A percentile compares a stretch with the other conserved stretches of the same genome.
phyloP scores from a whole-genome alignment of 2,888 invertebrate species.

The Sinhomidia bicolor region DNA sequence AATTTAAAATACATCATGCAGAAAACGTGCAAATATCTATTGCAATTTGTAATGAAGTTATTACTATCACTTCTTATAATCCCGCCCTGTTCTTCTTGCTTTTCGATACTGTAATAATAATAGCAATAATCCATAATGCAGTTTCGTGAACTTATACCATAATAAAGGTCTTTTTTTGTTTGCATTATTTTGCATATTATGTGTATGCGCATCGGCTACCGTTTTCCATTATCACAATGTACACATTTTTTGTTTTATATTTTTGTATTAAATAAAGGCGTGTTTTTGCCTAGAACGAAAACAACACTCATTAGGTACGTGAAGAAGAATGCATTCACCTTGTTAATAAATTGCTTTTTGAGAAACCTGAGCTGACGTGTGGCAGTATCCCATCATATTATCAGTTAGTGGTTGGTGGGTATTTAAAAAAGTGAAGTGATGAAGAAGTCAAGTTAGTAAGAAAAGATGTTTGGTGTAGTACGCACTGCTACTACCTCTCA shows the following conservation, averaged over 20 bases:
- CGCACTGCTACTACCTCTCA: neutral
- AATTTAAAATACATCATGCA: neutral
- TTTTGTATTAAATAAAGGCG: neutral
- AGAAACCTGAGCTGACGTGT: neutral
- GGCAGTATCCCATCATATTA: neutral
- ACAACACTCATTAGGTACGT: neutral
- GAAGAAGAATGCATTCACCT: neutral
- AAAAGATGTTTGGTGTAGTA: neutral
- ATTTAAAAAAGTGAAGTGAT: neutral
- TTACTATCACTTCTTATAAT: neutral
- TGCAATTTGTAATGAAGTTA: neutral
- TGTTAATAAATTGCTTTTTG: neutral
- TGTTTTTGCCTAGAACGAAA: neutral
- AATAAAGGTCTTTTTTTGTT: too few relatives aligned
- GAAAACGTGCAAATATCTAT: neutral
- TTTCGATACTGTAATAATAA: neutral
- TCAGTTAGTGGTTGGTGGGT: neutral
- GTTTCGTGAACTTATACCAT: too few relatives aligned
- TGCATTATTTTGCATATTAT: neutral
- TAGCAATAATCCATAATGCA: too few relatives aligned
- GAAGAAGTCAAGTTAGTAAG: neutral
- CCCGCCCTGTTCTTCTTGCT: neutral
- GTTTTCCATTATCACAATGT: neutral
- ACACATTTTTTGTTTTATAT: neutral
- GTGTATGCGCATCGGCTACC: neutral